Percentiles rank a stretch among this genome's conserved stretches.
Conservation (phyloP, 2,888 invertebrate genomes). For the Arge pagana region DNA sequence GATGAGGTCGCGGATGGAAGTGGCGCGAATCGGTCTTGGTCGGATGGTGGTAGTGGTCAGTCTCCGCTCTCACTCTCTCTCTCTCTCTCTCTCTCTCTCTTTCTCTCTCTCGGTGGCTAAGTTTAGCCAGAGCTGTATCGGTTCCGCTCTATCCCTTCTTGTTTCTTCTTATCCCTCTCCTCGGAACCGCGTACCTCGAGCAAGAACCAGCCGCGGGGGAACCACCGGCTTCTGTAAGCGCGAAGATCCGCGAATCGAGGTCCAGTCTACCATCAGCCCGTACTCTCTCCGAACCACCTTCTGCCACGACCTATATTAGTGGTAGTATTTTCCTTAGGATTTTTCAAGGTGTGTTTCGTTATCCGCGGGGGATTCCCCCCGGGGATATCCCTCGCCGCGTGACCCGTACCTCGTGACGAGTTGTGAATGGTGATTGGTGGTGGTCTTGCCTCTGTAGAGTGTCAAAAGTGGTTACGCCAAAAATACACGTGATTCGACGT, state of each 20-base stretch:
- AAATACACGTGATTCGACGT: slow-evolving; percentile 42
- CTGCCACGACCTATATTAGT: slow-evolving; percentile 23
- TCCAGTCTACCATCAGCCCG: slow-evolving; percentile 49
- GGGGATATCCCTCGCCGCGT: slow-evolving; percentile 1
- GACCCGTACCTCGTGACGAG: slow-evolving; percentile 11
- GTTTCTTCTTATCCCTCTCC: slow-evolving; percentile 30
- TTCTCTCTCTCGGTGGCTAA: slow-evolving; percentile 51
- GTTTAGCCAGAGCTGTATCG: slow-evolving; percentile 56
- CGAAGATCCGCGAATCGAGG: slow-evolving; percentile 36
- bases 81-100: slow-evolving; percentile 45
- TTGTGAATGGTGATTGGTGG: slow-evolving; percentile 23
- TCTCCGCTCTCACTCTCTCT: slow-evolving; percentile 43
- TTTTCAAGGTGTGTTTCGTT: slow-evolving; percentile 28
- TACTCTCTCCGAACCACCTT: slow-evolving; percentile 39
- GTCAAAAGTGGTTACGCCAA: slow-evolving; percentile 36
- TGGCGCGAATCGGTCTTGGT: slow-evolving; percentile 17
- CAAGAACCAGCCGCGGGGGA: slow-evolving; percentile 33
- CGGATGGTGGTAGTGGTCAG: slow-evolving; percentile 19
- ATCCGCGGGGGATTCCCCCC: not conserved
- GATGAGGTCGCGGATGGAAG: slow-evolving; percentile 3
- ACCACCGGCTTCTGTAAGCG: slow-evolving; percentile 36
- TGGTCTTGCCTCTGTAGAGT: slow-evolving; percentile 11
- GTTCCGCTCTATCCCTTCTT: slow-evolving; percentile 31
- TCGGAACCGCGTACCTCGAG: slow-evolving; percentile 26
- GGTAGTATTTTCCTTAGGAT: slow-evolving; percentile 25